Base-by-base conservation (phyloP, 2,113 vertebrate genomes). In the Chaetorhynchus papuensis region DNA sequence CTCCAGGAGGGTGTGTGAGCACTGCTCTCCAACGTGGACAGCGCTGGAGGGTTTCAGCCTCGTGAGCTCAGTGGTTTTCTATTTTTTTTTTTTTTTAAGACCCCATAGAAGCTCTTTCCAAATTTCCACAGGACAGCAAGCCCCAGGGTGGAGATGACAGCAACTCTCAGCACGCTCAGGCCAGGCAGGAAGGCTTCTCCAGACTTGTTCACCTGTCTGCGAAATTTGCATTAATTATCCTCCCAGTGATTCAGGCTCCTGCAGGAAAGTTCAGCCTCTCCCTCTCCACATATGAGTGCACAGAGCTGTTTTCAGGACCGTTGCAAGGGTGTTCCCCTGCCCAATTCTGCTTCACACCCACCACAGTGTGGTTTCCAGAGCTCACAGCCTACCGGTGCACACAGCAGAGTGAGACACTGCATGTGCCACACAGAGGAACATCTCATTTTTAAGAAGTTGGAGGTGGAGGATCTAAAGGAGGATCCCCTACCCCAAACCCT, bases 161-260 rank as follows among this genome's bases (percentile, higher is more conserved):
- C 7, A 1, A 30, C 2, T 3, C 30, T 65, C 44, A 39, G 35
- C 13, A 30, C 0, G 0, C 27, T 85, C 33, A 18, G 71, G 18
- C 63, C 45, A 69, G 30, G 82, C 23, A 53, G 31, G 1, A 31
- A 80, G 60, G 56, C 80, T 92, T 92, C 76, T 93, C 80, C 47
- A 94, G 89, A 88, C 90, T 92, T 96, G 75, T 88, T 77, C 3
- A 1, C 71, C 42, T 93, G 35, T 59, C 71, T 92, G 56, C 9
- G 6, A 85, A 93, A 83, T 70, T 81, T 81, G 47, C 76, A 60
- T 87, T 72, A 42, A 90, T 83, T 89, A 74, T 9, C 26, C 21
- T 66, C 16, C 7, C 2, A 2, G 47, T 86, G 83, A 93, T 70
- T 89, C 76, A 92, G 68, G 26, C 79, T 93, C 30, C 71, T 59